Evolutionary conservation across 2,113 vertebrate species (phyloP).

Genomic region (Tragelaphus strepsiceros): DNA sequence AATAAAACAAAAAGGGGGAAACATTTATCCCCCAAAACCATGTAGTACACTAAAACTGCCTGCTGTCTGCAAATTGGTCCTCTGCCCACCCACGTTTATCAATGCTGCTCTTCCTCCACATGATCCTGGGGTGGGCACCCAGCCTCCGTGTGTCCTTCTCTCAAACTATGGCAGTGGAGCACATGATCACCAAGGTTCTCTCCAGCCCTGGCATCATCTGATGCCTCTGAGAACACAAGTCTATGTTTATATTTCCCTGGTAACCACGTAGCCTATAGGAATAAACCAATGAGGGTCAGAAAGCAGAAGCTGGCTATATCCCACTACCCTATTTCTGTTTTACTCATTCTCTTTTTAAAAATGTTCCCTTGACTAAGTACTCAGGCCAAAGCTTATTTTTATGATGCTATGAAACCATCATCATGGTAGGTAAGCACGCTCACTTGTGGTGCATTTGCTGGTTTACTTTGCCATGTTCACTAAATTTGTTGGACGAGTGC

Average conservation of each 20-base stretch:
- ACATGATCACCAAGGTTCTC: background rate
- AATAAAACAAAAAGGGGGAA: background rate
- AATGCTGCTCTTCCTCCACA: rapidly evolving
- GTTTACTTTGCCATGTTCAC: background rate
- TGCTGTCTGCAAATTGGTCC: background rate
- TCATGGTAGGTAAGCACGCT: rapidly evolving
- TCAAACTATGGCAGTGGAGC: background rate
- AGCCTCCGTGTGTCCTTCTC: background rate
- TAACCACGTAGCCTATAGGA: background rate
- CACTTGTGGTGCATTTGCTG: background rate
- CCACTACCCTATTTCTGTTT: background rate
- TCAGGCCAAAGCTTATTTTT: background rate
- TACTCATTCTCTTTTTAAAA: background rate
- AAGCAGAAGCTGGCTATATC: background rate
- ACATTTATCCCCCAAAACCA: background rate
- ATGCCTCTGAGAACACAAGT: background rate
- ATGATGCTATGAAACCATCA: background rate
- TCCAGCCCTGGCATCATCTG: background rate
- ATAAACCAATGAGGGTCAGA: background rate
- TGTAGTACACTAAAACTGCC: background rate
- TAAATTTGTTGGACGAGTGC: background rate
- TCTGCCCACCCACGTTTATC: background rate
- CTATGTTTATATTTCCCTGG: background rate
- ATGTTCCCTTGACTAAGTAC: background rate
- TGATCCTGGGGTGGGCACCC: background rate